Evolutionary conservation across 2,888 invertebrate genomes (phyloP), one percentile per base, ranked within the genome.

Genomic region (Caenorhabditis sp.): DNA sequence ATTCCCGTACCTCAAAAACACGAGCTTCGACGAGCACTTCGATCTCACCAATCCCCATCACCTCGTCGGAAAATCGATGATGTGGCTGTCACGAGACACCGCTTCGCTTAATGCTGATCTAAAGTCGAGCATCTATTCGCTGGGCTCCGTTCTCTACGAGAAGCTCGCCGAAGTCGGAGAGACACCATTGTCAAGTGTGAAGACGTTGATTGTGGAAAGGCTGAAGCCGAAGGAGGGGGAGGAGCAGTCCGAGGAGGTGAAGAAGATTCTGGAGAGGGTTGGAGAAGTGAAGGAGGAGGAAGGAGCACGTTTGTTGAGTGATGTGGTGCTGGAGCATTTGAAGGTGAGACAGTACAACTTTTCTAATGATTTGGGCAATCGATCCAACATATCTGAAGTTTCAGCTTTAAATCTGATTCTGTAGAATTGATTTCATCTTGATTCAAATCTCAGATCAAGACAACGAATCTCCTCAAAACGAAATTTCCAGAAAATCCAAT

Each of bases 21-120:
- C 95, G 0, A 96, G 94, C 92, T 95, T 95, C 93, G 97, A 97
- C 93, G 95, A 96, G 91, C 97, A 97, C 93, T 96, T 96, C 93
- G 96, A 96, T 93, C 94, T 97, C 24, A 94, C 93, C 80, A 95
- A 96, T 87, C 94, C 95, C 7, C 92, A 94, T 31, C 94, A 95
- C 90, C 93, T 96, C 51, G 94, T 96, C 64, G 97, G 97, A 0
- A 97, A 97, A 94, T 96, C 96, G 2, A 93, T 97, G 66, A 66
- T 84, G 24, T 92, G 90, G 91, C 64, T 90, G 19, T 69, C 86
- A 0, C 61, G 86, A 31, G 87, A 90, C 28, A 72, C 88, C 12
- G 72, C 76, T 31, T 61, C 69, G 1, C 16, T 86, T 19, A 31
- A 54, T 12, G 51, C 69, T 0, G 73, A 80, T 5, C 16, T 85